Evolutionary conservation across 1,140 invertebrate genomes (phyloP), one percentile per base, ranked within the genome.

Genomic region (Chironomus striatipennis): DNA sequence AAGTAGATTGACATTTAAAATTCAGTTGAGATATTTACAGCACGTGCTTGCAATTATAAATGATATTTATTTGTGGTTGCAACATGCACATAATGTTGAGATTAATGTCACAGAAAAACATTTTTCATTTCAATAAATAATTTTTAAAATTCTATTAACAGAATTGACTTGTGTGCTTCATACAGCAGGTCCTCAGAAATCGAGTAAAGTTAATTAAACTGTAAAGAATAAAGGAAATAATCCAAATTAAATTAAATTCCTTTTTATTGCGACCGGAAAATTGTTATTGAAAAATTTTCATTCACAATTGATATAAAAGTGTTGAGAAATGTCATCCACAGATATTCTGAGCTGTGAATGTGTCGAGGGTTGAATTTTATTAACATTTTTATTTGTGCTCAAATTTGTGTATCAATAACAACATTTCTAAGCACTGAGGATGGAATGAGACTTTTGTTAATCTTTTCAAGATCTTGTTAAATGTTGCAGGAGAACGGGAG

Each of bases 381-480:
- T 70, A 70, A 70, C 65, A 70, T 70, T 70, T 70, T 70, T 70
- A 70, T 70, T 34, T 70, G 20, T 70, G 65, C 20, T 20, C 20
- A 70, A 70, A 70, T 70, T 70, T 70, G 65, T 70, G 65, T 70
- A 70, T 70, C 65, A 70, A 70, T 70, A 70, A 70, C 65, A 70
- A 20, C 65, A 70, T 10, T 34, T 34, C 5, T 34, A 34, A 34
- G 24, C 2, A 34, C 24, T 34, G 24, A 2, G 24, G 24, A 34
- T 34, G 24, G 24, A 34, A 5, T 34, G 5, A n/a, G n/a, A 34
- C 24, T 34, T 34, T 34, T 34, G 24, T 34, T 34, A 34, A 34
- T 34, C 24, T 34, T 34, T 34, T 34, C 5, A 5, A 34, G 24
- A 34, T 34, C 24, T 34, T 2, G 24, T 34, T 34, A 34, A 5